Percentiles rank a stretch among this genome's conserved stretches.
These are phyloP conservation scores for Anguilla megastoma DNA, from an alignment of 2,797 vertebrate species.

Conservation along the genomic window DNA sequence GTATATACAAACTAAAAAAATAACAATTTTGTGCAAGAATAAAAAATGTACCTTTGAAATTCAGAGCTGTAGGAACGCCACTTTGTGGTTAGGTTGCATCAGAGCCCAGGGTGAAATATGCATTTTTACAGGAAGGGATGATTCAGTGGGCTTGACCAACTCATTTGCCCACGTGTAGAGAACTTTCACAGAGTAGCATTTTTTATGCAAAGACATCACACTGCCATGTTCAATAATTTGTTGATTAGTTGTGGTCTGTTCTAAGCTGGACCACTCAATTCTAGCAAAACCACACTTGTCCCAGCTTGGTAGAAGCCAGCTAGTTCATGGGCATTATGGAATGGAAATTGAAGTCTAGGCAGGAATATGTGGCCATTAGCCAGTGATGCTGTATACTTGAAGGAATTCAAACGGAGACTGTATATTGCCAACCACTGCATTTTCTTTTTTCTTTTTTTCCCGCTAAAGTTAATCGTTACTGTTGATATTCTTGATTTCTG, in stretches of 20 bases:
- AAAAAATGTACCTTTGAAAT: neutral
- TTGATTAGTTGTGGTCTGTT: neutral
- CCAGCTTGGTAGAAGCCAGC: neutral
- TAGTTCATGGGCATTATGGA: constrained; percentile 17
- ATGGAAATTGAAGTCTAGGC: constrained; percentile 20
- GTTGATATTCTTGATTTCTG: neutral
- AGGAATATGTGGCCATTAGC: constrained; percentile 9
- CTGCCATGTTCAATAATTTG: neutral
- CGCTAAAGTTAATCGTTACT: neutral
- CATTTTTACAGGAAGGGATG: neutral
- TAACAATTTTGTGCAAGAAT: neutral
- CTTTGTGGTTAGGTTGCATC: neutral
- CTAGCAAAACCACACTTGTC: neutral
- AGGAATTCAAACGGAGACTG: neutral
- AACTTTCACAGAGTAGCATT: neutral
- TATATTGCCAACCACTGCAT: neutral
- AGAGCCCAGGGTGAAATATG: neutral
- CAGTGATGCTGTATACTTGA: constrained; percentile 23
- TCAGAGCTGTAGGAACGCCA: neutral
- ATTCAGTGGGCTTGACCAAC: neutral
- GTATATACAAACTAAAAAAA: neutral
- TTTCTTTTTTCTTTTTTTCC: neutral
- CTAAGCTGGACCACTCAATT: neutral
- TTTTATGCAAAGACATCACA: neutral
- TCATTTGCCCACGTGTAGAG: neutral